These are phyloP conservation scores for Gallinago paraguaiae DNA, from an alignment of 2,113 vertebrate species.

Conservation along the genomic window DNA sequence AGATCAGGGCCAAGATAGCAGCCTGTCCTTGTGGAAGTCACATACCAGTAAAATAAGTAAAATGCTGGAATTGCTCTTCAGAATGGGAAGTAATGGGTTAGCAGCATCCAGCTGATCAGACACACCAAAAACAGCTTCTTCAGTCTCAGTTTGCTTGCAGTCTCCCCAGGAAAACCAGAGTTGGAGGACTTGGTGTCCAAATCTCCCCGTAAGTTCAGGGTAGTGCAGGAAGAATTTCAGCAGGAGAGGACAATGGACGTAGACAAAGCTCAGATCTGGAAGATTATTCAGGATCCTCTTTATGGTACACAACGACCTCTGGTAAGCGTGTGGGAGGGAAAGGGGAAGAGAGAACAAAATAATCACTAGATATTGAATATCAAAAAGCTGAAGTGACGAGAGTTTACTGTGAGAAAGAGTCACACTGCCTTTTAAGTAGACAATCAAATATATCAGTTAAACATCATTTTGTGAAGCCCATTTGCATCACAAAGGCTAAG, in stretches of 20 bases:
- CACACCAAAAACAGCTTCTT: not conserved
- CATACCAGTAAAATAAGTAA: conserved; percentile 86
- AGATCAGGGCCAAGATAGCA: not conserved
- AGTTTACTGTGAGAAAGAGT: conserved; percentile 3
- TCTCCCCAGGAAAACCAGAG: conserved; percentile 84
- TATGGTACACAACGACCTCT: conserved; percentile 81
- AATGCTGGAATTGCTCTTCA: conserved; percentile 79
- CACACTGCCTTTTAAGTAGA: conserved; percentile 10
- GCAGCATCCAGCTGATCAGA: conserved; percentile 25
- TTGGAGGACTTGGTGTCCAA: conserved; percentile 80
- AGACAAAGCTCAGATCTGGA: conserved; percentile 79
- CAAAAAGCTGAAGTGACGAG: not conserved
- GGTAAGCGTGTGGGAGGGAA: not conserved
- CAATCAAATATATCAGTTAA: conserved; percentile 29
- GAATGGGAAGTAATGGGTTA: conserved; percentile 75
- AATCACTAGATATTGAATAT: not conserved
- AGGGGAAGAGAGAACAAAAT: conserved; percentile 11
- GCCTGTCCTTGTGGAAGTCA: not conserved
- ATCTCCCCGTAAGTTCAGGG: conserved; percentile 82
- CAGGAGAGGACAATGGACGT: conserved; percentile 83
- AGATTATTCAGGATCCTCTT: conserved; percentile 75
- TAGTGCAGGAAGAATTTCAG: conserved; percentile 86
- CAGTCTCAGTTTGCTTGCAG: not conserved
- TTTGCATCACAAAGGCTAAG: conserved; percentile 48
- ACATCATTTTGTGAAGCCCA: conserved; percentile 12